Evolutionary conservation across 2,888 invertebrate species (phyloP), one percentile per base, ranked within the genome.

Genomic region (Rotaria magnacalcarata): DNA sequence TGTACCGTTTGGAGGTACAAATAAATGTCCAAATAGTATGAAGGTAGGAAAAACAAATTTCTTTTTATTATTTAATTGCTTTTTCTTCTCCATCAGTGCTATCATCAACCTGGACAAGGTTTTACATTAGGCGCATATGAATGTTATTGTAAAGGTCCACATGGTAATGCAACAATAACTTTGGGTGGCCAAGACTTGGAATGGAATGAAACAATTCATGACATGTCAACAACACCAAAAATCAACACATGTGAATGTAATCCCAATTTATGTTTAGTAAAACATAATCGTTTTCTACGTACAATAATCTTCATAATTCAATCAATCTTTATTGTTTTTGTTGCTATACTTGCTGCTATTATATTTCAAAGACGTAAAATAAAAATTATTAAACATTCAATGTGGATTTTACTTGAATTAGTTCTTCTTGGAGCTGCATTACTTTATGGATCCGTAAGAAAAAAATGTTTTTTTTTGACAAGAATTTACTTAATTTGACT

Each of bases 381-480:
- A 19, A 52, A 85, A 54, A 85, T 86, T 21, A 86, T 86, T 21
- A 86, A 86, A 60, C 86, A 87, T 74, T 87, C 95, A 85, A 95
- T 96, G 95, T 96, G 96, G 96, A 94, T 95, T 85, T 94, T 96
- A 88, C 92, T 96, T 89, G 96, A 96, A 92, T 95, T 95, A 87
- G 94, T 96, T 88, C 92, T 96, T 87, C 91, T 95, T 85, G 96
- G 96, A 89, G 94, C 95, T 88, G 92, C 95, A 89, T 92, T 96
- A 89, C 93, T 96, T 89, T 95, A 96, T 92, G 93, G 94, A 89
- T 94, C 95, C 89, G 95, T 95, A 92, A 94, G 95, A 91, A 75
- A 2, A 80, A 47, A 2, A 43, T 47, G 2, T 47, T 7, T 10
- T 11, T 47, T 47, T 52, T 52, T 16, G 14, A 11, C 52, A 11